Conservation (phyloP, 2,797 vertebrate genomes). For the Liparis tanakae region DNA sequence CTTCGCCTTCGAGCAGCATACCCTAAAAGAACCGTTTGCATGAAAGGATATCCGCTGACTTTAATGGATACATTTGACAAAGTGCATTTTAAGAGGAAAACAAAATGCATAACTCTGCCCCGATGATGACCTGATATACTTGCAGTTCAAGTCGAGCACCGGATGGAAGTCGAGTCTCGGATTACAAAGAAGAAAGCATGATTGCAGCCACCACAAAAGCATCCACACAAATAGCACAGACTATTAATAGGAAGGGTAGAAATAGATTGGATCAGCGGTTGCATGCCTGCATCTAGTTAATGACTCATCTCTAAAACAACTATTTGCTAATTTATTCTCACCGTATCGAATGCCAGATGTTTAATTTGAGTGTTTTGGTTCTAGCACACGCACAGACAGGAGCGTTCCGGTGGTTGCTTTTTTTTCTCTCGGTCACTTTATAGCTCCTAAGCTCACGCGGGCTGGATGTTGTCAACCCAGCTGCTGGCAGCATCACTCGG, state of each 20-base stretch:
- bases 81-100: background rate
- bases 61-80: constrained; percentile 9
- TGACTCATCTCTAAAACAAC: background rate
- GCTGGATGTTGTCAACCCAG: constrained; percentile 75
- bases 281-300: background rate
- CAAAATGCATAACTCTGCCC: background rate
- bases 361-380: constrained; percentile 26
- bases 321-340: constrained; percentile 6
- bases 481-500: constrained; percentile 85
- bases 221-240: constrained; percentile 14
- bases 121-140: constrained; percentile 43
- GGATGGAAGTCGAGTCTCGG: constrained; percentile 60
- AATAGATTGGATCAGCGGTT: constrained; percentile 37
- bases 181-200: constrained; percentile 63
- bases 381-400: constrained; percentile 11
- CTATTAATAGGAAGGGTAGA: constrained; percentile 54
- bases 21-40: background rate
- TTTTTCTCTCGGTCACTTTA: constrained; percentile 46
- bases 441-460: constrained; percentile 49
- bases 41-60: background rate
- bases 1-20: background rate
- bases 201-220: constrained; percentile 56
- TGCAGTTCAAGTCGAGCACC: constrained; percentile 8
- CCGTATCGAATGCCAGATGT: constrained; percentile 31
- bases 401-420: constrained; percentile 32